Percentiles rank a stretch among this genome's conserved stretches.
phyloP scores from a whole-genome alignment of 2,113 vertebrate genomes.

The Sardina pilchardus region DNA sequence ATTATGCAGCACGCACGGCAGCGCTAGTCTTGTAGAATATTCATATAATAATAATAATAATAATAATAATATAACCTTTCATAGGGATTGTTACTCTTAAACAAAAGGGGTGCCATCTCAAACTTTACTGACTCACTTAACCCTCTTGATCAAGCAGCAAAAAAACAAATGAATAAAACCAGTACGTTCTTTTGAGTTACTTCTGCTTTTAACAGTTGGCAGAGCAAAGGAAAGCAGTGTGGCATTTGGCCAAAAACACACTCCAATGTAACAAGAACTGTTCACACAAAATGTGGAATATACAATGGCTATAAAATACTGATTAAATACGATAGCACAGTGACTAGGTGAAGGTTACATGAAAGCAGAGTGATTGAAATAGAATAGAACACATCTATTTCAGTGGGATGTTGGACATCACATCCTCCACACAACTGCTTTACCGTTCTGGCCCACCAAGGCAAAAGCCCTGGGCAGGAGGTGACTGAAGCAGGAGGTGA shows the following conservation, averaged over 20 bases:
- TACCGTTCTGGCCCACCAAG: background rate
- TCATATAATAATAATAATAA: too few relatives aligned
- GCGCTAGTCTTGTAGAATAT: too few relatives aligned
- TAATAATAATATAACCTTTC: too few relatives aligned
- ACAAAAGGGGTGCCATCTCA: background rate
- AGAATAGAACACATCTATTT: background rate
- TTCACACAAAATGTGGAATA: too few relatives aligned
- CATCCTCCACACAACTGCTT: background rate
- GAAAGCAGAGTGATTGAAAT: background rate
- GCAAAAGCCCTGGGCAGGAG: too few relatives aligned
- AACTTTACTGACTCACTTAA: background rate
- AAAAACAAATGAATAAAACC: background rate
- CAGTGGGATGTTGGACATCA: background rate
- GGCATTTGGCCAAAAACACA: background rate
- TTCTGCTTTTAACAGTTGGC: background rate
- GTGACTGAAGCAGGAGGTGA: too few relatives aligned
- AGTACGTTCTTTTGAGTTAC: too few relatives aligned
- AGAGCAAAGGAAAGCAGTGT: background rate
- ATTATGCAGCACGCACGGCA: conserved; percentile 70
- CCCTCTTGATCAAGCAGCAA: background rate
- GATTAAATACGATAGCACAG: too few relatives aligned
- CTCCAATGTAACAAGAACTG: background rate
- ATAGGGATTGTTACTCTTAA: background rate
- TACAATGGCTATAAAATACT: too few relatives aligned
- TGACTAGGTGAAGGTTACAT: too few relatives aligned